Conservation (phyloP, 2,113 vertebrate genomes). For the Syrrhaptes paradoxus region DNA sequence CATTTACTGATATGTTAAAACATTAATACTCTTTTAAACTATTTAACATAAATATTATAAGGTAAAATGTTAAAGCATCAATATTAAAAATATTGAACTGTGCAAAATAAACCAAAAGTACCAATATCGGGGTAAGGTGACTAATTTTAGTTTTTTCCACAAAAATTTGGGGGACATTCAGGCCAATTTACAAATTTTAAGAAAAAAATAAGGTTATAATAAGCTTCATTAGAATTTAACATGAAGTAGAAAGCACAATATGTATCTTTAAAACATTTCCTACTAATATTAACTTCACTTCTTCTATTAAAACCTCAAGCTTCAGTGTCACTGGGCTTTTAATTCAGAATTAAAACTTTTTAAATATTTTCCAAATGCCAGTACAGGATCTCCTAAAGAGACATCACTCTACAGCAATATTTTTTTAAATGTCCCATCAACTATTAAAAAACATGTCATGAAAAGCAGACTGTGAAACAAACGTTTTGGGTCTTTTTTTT, state of each 20-base stretch:
- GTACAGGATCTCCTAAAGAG: not conserved
- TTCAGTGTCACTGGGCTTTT: not conserved
- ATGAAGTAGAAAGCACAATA: not conserved
- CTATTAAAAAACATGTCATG: not conserved
- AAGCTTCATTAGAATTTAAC: not conserved
- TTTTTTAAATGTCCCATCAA: not conserved
- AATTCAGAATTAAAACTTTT: not conserved
- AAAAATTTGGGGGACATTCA: not conserved
- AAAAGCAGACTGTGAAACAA: not conserved
- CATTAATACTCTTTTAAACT: not conserved
- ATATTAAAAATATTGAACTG: not conserved
- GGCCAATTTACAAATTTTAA: not conserved
- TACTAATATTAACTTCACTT: not conserved
- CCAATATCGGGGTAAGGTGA: not conserved
- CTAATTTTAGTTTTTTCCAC: not conserved
- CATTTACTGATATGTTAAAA: not conserved
- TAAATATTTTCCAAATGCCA: not conserved
- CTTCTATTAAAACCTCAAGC: not conserved
- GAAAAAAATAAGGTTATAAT: not conserved
- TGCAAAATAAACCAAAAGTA: not conserved
- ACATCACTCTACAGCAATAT: not conserved
- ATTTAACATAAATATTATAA: not conserved
- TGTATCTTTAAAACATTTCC: not conserved
- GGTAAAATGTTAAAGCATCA: not conserved
- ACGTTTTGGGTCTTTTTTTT: not conserved